These are phyloP conservation scores for Rhopalosiphum nymphaeae DNA, from an alignment of 2,888 invertebrate genomes.

Conservation along the genomic window DNA sequence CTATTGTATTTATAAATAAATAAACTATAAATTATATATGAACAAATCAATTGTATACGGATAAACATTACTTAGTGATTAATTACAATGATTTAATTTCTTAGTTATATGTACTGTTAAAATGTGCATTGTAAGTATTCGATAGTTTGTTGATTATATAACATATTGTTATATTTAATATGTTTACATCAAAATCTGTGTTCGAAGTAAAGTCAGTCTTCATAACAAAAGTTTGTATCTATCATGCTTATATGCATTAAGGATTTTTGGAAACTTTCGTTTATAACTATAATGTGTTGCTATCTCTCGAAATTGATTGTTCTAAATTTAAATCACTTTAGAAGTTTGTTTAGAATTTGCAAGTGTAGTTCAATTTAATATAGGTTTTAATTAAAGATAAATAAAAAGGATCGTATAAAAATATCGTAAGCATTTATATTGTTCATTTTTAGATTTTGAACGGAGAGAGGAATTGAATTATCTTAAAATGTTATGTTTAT, in stretches of 20 bases:
- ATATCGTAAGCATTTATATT: background rate
- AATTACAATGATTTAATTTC: background rate
- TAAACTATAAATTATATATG: background rate
- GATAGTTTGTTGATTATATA: background rate
- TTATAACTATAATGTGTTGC: background rate
- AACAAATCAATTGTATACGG: background rate
- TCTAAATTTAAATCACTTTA: slow-evolving; percentile 1
- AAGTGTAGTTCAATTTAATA: background rate
- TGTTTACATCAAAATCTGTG: background rate
- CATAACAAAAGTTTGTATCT: background rate
- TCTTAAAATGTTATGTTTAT: too few species aligned
- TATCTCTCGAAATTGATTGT: slow-evolving; percentile 4
- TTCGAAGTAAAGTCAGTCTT: background rate
- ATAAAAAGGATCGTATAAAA: background rate
- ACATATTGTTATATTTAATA: background rate
- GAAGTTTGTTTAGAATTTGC: background rate
- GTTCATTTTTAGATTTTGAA: background rate
- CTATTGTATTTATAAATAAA: background rate
- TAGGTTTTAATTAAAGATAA: background rate
- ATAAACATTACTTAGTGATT: background rate
- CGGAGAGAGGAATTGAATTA: too few species aligned
- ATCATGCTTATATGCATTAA: background rate
- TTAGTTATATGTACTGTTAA: background rate
- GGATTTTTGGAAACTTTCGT: slow-evolving; percentile 10
- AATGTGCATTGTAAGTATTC: background rate